phyloP scores from a whole-genome alignment of 2,888 invertebrate genomes.

The Alentia gelatinosa region DNA sequence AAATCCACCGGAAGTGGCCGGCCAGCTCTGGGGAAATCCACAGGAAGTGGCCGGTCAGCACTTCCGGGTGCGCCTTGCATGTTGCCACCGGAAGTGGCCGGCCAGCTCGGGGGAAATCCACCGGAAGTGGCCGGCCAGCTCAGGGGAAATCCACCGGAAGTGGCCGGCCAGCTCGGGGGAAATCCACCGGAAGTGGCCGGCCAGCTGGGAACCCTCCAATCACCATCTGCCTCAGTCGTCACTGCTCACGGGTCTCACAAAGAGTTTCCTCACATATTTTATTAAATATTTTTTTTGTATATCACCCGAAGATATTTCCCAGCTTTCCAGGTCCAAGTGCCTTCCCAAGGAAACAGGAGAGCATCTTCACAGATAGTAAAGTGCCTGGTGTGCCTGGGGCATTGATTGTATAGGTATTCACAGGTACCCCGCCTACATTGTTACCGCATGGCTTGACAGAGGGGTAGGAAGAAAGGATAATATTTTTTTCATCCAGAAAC shows the following conservation, averaged over 20 bases:
- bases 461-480: neutral
- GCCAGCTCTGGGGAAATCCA: too few relatives aligned
- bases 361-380: neutral
- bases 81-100: too few relatives aligned
- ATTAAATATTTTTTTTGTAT: neutral
- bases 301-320: neutral
- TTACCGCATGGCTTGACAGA: conserved; percentile 14
- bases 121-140: too few relatives aligned
- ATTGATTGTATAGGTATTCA: neutral
- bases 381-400: neutral
- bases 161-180: too few relatives aligned
- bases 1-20: too few relatives aligned
- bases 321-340: neutral
- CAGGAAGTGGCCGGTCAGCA: too few relatives aligned
- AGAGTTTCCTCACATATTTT: neutral
- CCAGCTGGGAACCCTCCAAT: neutral
- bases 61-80: too few relatives aligned
- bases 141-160: too few relatives aligned
- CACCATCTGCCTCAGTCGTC: neutral
- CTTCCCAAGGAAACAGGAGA: neutral
- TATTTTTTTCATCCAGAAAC: neutral
- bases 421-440: neutral
- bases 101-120: too few relatives aligned
- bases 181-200: too few relatives aligned
- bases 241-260: too few relatives aligned